Conservation (phyloP, 2,888 invertebrate genomes). For the Ganaspis brasiliensis region DNA sequence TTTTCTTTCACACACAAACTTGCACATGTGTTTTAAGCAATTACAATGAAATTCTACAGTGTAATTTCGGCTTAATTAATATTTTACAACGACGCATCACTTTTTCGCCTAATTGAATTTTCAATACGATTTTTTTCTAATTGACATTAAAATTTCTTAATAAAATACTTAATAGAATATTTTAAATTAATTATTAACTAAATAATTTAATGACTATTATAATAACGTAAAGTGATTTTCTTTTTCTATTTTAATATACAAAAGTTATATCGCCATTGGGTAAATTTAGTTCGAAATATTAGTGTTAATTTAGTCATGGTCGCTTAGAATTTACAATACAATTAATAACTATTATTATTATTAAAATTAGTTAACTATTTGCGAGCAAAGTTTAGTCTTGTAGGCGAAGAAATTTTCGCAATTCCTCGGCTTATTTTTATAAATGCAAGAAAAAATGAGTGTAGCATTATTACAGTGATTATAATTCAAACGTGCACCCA, state of each 20-base stretch:
- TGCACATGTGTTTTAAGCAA: slow-evolving; percentile 3
- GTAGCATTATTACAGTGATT: slow-evolving; percentile 13
- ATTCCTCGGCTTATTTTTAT: slow-evolving; percentile 15
- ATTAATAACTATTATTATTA: neutral
- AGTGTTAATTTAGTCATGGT: slow-evolving; percentile 25
- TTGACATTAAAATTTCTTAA: slow-evolving; percentile 9
- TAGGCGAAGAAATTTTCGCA: slow-evolving; percentile 14
- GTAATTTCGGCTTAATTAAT: neutral
- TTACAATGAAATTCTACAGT: slow-evolving; percentile 6
- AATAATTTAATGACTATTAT: neutral
- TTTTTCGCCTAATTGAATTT: neutral
- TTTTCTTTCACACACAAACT: slow-evolving; percentile 13
- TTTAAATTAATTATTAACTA: too few relatives aligned
- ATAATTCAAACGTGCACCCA: slow-evolving; percentile 26
- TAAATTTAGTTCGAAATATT: slow-evolving; percentile 15
- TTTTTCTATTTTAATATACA: neutral
- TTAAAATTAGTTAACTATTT: slow-evolving; percentile 31
- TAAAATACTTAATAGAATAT: too few relatives aligned
- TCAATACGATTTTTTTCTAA: slow-evolving; percentile 10
- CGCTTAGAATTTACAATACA: slow-evolving; percentile 11
- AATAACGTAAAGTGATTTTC: neutral
- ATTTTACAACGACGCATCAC: neutral
- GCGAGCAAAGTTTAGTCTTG: slow-evolving; percentile 23
- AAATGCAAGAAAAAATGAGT: slow-evolving; percentile 31
- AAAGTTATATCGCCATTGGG: neutral